phyloP scores from a whole-genome alignment of 2,113 vertebrate species.

The Thymallus thymallus region DNA sequence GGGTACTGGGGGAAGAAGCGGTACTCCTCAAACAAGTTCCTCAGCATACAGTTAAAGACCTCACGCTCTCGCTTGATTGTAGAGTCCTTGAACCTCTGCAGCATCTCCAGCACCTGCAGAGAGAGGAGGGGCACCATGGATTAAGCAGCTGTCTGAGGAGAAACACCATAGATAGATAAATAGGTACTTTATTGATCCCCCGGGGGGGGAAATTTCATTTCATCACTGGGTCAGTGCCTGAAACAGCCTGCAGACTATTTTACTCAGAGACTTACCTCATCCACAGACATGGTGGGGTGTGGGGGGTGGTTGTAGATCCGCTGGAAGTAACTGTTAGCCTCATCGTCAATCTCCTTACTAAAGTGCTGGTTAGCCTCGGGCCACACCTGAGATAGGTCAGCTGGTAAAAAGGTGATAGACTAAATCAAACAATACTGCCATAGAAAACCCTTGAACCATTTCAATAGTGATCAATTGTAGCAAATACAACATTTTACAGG shows the following conservation, averaged over 20 bases:
- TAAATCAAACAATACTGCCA: slow-evolving; percentile 6
- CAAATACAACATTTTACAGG: neutral
- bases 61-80: slow-evolving; percentile 95
- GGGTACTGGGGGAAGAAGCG: slow-evolving; percentile 98
- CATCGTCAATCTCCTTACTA: slow-evolving; percentile 99
- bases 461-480: neutral
- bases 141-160: too few species aligned
- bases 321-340: slow-evolving; percentile 99
- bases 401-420: slow-evolving; percentile 60
- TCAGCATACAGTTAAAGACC: slow-evolving; percentile 98
- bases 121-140: neutral
- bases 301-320: slow-evolving; percentile 99
- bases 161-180: too few species aligned
- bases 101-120: slow-evolving; percentile 95
- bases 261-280: slow-evolving; percentile 81
- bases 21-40: slow-evolving; percentile 98
- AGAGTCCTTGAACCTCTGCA: slow-evolving; percentile 98
- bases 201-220: too few species aligned
- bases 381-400: slow-evolving; percentile 99
- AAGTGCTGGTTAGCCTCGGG: slow-evolving; percentile 99
- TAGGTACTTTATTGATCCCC: too few species aligned
- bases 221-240: too few species aligned
- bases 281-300: slow-evolving; percentile 99
- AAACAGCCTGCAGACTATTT: neutral
- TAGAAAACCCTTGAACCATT: neutral